These are phyloP conservation scores for Crossocerus cetratus DNA, from an alignment of 2,888 invertebrate genomes.

Conservation along the genomic window DNA sequence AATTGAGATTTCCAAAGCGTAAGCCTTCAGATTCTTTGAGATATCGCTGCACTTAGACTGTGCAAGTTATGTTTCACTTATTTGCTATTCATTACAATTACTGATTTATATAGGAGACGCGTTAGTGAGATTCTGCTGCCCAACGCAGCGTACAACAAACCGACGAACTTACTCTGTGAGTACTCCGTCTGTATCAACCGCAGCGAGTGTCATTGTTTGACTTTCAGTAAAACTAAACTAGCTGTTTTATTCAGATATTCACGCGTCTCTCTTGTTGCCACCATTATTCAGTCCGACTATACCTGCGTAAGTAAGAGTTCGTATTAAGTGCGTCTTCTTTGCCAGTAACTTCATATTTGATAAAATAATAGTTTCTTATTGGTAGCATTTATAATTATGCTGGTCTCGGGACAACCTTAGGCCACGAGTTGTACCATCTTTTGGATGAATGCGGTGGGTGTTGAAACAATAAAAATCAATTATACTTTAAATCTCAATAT, in stretches of 20 bases:
- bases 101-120: neutral
- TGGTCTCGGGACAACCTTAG: neutral
- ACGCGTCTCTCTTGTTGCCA: neutral
- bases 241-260: neutral
- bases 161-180: neutral
- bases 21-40: neutral
- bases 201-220: neutral
- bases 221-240: neutral
- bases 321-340: neutral
- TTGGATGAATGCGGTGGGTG: neutral
- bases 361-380: neutral
- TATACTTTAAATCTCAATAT: too few relatives aligned
- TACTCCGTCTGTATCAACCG: neutral
- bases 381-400: neutral
- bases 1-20: neutral
- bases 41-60: too few relatives aligned
- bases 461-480: too few relatives aligned
- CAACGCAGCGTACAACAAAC: neutral
- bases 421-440: constrained; percentile 1
- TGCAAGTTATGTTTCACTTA: too few relatives aligned
- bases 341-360: neutral
- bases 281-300: neutral
- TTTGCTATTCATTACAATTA: neutral
- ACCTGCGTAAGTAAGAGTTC: constrained; percentile 4
- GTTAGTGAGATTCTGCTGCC: neutral